phyloP scores from a whole-genome alignment of 2,113 vertebrate genomes.

The Hemicordylus capensis region DNA sequence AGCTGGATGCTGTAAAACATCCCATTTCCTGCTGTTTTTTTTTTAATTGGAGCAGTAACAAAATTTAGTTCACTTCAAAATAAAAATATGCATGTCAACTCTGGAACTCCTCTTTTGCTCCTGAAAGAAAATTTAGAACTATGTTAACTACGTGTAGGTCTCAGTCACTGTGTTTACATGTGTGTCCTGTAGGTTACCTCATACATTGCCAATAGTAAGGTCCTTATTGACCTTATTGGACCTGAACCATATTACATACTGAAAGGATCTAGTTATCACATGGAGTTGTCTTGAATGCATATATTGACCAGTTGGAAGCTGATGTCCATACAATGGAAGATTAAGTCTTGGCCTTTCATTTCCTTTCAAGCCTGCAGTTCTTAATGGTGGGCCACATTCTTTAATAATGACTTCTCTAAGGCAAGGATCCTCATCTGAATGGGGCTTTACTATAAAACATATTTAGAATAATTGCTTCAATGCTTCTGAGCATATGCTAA shows the following conservation, averaged over 20 bases:
- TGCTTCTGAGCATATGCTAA: too few relatives aligned
- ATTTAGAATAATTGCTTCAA: too few relatives aligned
- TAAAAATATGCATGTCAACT: conserved; percentile 14
- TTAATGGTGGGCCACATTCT: too few relatives aligned
- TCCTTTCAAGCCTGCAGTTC: too few relatives aligned
- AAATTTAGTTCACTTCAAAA: conserved; percentile 18
- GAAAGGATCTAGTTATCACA: background rate
- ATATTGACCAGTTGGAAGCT: background rate
- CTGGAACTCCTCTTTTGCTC: background rate
- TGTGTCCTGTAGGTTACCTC: background rate
- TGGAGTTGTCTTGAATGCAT: background rate
- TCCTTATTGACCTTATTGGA: background rate
- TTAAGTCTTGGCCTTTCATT: too few relatives aligned
- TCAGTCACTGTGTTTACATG: conserved; percentile 1
- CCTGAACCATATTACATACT: background rate
- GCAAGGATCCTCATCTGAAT: too few relatives aligned
- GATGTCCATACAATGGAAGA: too few relatives aligned
- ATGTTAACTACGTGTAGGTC: background rate
- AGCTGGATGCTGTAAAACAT: conserved; percentile 35
- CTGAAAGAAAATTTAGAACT: background rate
- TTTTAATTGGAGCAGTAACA: conserved; percentile 13
- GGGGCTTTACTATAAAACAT: too few relatives aligned
- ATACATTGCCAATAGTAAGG: background rate
- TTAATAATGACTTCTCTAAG: too few relatives aligned
- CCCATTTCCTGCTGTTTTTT: conserved; percentile 21